Base-by-base conservation (phyloP, 2,113 vertebrate species). In the Syngnathus scovelli region DNA sequence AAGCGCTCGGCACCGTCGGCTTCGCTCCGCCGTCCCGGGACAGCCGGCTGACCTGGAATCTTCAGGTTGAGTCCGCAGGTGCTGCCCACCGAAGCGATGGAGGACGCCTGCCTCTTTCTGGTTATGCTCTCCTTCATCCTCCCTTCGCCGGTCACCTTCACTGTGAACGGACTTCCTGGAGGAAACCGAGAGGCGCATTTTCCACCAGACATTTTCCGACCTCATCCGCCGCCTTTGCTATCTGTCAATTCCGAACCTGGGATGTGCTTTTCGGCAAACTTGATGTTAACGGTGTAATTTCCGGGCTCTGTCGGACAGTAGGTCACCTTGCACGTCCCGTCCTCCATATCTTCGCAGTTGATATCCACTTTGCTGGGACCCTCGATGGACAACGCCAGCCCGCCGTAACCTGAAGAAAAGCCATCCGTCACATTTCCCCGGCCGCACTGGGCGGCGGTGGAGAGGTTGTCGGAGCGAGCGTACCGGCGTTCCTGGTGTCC, bases 301-400 rank as follows among this genome's bases (percentile, higher is more conserved):
- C 96, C 96, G 0, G 96, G 96, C 73, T 99, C 96, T 0, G 96
- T 98, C 19, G 96, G 96, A 74, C 95, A 97, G 88, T 99, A 99
- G 21, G 94, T 95, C 68, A 99, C 96, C 84, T 93, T 95, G 85
- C 95, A 99, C 0, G 95, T 98, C 27, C 96, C 95, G 0, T 98
- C 96, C 76, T 96, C 95, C 82, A 95, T 83, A 38, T 99, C 96
- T 63, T 98, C 96, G 12, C 96, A 99, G 87, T 98, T 98, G 54
- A 99, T 99, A 85, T 98, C 96, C 65, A 99, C 96, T 88, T 99
- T 99, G 88, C 96, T 99, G n/a, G 95, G 95, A 58, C 96, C 96
- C 85, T 99, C 96, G 0, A 98, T 92, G 27, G 95, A 98, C 85
- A 99, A 85, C 16, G 95, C 95, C 5, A 99, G 81, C 55, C 96